Base-by-base conservation (phyloP, 1,140 invertebrate genomes). In the Trachelipus rathkii region DNA sequence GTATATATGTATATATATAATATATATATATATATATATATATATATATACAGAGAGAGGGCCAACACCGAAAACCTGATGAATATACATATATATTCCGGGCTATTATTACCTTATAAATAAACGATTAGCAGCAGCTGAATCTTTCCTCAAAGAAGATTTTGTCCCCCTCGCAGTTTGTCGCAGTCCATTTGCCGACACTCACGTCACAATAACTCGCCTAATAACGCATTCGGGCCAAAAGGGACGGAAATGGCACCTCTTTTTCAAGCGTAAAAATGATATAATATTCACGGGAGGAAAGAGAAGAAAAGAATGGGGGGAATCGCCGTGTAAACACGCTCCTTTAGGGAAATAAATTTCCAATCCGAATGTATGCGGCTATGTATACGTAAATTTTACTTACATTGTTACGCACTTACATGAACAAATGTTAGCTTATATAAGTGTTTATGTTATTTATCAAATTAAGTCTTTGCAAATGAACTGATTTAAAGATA, bases 1-100 rank as follows among this genome's bases (percentile, higher is more conserved):
- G n/a, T n/a, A n/a, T n/a, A n/a, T n/a, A n/a, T n/a, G n/a, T n/a
- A n/a, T 9, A 70, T 10, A 70, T 10, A 70, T 50, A 10, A 50
- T 50, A 50, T 50, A 50, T 50, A 50, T 50, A 50, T 50, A 50
- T 50, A 50, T 50, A 50, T 50, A 50, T 50, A 50, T 50, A 50
- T 60, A 8, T 60, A 60, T 60, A 60, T 60, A 60, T 13, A 60
- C 33, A 60, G 50, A 60, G 50, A 60, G 50, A 60, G 50, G 19
- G 50, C 4, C 2, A 60, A 8, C 6, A 3, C 6, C 33, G 33
- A 33, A 33, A 33, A 33, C 33, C 33, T 6, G 1, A 33, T 33
- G 33, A 33, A 33, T 33, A 33, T 33, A 33, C 33, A 33, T 33
- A 33, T n/a, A 50, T 2, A 60, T 13, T 60, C 50, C 50, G 19